Evolutionary conservation across 2,797 vertebrate genomes (phyloP).

Genomic region (Chaenodraco wilsoni): DNA sequence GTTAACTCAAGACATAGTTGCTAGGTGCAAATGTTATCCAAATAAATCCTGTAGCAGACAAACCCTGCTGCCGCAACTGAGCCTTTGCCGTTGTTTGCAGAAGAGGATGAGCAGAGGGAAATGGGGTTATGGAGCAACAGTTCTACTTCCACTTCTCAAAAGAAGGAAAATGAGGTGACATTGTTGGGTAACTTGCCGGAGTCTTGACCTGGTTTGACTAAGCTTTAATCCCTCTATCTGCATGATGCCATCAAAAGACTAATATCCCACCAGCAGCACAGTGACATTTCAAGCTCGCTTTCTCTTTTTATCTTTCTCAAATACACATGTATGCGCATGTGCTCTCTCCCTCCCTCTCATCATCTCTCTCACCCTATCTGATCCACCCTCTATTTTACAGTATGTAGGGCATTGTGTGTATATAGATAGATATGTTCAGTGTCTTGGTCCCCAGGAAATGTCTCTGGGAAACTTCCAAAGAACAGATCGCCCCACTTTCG

Average conservation of each 20-base stretch:
- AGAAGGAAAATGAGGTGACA: conserved; percentile 51
- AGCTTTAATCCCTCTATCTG: conserved; percentile 48
- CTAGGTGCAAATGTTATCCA: conserved; percentile 42
- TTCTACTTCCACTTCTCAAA: conserved; percentile 32
- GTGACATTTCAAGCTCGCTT: conserved; percentile 63
- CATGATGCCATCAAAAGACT: conserved; percentile 54
- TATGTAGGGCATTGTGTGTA: conserved; percentile 86
- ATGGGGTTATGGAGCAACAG: conserved; percentile 46
- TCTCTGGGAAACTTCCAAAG: conserved; percentile 88
- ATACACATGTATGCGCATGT: conserved; percentile 51
- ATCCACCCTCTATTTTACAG: conserved; percentile 65
- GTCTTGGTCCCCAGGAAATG: conserved; percentile 86
- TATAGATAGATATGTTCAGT: conserved; percentile 88
- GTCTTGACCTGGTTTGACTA: conserved; percentile 58
- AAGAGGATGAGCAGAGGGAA: conserved; percentile 5
- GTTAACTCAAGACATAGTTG: conserved; percentile 18
- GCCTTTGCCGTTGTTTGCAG: neutral
- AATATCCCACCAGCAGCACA: conserved; percentile 57
- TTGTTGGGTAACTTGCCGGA: conserved; percentile 44
- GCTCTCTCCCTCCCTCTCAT: conserved; percentile 36
- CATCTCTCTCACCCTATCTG: conserved; percentile 45
- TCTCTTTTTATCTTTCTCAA: conserved; percentile 54
- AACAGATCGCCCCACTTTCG: conserved; percentile 88
- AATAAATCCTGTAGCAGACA: conserved; percentile 14
- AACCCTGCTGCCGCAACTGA: neutral